Evolutionary conservation across 2,888 invertebrate species (phyloP).

Genomic region (Arge pagana): DNA sequence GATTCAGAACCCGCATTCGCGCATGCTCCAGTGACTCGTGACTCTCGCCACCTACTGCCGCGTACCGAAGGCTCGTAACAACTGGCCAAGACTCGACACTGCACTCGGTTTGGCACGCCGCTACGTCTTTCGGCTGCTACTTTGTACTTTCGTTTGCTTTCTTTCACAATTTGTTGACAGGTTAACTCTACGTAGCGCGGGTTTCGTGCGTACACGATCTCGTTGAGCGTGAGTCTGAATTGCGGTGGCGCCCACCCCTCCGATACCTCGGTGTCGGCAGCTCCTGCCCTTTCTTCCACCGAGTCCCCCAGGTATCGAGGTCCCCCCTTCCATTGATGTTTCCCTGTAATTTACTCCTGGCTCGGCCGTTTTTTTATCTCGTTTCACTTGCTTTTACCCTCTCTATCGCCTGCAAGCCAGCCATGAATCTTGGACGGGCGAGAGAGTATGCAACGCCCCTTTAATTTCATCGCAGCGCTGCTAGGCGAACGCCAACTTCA

Average conservation of each 20-base stretch:
- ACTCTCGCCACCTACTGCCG: slow-evolving; percentile 7
- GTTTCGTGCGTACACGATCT: not conserved
- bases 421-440: slow-evolving; percentile 56
- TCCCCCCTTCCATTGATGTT: slow-evolving; percentile 36
- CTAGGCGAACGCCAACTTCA: slow-evolving; percentile 28
- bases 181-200: slow-evolving; percentile 55
- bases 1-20: slow-evolving; percentile 1
- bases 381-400: slow-evolving; percentile 37
- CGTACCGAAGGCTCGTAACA: slow-evolving; percentile 50
- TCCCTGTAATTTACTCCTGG: slow-evolving; percentile 51
- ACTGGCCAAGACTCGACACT: slow-evolving; percentile 61
- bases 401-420: slow-evolving; percentile 41
- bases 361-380: slow-evolving; percentile 42
- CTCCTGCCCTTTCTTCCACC: slow-evolving; percentile 24
- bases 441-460: slow-evolving; percentile 53
- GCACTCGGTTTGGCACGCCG: slow-evolving; percentile 57
- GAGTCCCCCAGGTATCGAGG: slow-evolving; percentile 31
- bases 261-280: slow-evolving; percentile 31
- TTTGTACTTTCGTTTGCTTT: slow-evolving; percentile 53
- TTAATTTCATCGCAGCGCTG: slow-evolving; percentile 57
- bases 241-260: slow-evolving; percentile 56
- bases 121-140: slow-evolving; percentile 61
- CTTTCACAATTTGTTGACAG: slow-evolving; percentile 53
- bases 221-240: slow-evolving; percentile 54
- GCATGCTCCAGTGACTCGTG: slow-evolving; percentile 51